Percentiles rank a stretch among this genome's conserved stretches.
phyloP scores from a whole-genome alignment of 2,113 vertebrate genomes.

The Nestor notabilis region DNA sequence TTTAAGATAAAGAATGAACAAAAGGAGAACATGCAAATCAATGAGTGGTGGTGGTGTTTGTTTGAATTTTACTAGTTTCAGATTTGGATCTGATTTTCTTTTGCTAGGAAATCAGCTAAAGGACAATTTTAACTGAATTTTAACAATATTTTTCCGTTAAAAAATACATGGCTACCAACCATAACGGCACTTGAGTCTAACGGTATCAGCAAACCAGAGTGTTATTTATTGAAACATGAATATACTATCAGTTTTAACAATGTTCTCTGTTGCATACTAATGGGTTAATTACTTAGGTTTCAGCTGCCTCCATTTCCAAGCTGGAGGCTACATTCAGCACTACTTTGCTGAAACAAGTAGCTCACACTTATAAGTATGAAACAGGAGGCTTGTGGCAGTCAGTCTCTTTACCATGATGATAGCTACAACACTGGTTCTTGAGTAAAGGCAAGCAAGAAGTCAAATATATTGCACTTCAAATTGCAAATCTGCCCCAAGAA shows the following conservation, averaged over 20 bases:
- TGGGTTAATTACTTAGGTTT: neutral
- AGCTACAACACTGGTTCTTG: neutral
- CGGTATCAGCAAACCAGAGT: neutral
- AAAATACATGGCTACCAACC: neutral
- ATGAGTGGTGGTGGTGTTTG: neutral
- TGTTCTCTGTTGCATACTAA: neutral
- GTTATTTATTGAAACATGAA: neutral
- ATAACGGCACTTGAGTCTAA: neutral
- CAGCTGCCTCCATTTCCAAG: neutral
- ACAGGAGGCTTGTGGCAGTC: neutral
- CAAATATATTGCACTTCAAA: neutral
- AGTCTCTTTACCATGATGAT: neutral
- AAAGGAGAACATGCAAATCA: neutral
- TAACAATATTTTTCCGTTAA: neutral
- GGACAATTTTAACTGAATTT: neutral
- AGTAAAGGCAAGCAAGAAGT: neutral
- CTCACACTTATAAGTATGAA: neutral
- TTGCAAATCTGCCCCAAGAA: neutral
- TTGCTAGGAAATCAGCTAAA: neutral
- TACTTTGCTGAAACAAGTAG: neutral
- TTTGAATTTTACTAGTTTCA: neutral
- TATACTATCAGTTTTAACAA: neutral
- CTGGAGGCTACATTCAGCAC: neutral
- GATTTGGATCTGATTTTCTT: neutral
- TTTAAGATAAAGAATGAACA: neutral